Percentiles rank a stretch among this genome's conserved stretches.
These are phyloP conservation scores for Silurus asotus DNA, from an alignment of 2,113 vertebrate species.

Conservation along the genomic window DNA sequence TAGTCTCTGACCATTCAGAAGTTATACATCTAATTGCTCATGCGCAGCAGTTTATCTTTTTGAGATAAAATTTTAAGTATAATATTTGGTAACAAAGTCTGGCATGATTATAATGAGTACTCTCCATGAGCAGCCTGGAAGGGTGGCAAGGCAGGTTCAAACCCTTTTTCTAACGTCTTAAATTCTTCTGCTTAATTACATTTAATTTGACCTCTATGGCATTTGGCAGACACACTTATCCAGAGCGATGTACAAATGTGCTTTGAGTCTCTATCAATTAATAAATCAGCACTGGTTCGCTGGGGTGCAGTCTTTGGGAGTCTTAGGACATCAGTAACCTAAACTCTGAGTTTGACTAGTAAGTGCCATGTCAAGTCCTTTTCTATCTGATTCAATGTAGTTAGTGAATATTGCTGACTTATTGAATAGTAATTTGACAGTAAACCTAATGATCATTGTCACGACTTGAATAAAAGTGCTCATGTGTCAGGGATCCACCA, in stretches of 20 bases:
- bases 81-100: too few species aligned
- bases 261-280: too few species aligned
- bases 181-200: not conserved
- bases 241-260: too few species aligned
- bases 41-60: not conserved
- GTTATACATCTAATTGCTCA: not conserved
- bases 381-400: not conserved
- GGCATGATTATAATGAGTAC: not conserved
- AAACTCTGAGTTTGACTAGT: too few species aligned
- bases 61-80: not conserved
- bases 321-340: too few species aligned
- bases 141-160: not conserved
- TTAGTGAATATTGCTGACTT: not conserved
- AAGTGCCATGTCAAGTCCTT: too few species aligned
- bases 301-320: too few species aligned
- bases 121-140: not conserved
- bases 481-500: not conserved
- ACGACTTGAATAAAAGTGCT: not conserved
- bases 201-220: too few species aligned
- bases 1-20: not conserved
- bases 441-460: not conserved
- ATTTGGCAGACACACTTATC: too few species aligned
- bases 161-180: not conserved
- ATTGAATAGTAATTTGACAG: not conserved
- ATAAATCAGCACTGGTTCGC: too few species aligned